Conservation (phyloP, 2,113 vertebrate species). For the Fregata magnificens region DNA sequence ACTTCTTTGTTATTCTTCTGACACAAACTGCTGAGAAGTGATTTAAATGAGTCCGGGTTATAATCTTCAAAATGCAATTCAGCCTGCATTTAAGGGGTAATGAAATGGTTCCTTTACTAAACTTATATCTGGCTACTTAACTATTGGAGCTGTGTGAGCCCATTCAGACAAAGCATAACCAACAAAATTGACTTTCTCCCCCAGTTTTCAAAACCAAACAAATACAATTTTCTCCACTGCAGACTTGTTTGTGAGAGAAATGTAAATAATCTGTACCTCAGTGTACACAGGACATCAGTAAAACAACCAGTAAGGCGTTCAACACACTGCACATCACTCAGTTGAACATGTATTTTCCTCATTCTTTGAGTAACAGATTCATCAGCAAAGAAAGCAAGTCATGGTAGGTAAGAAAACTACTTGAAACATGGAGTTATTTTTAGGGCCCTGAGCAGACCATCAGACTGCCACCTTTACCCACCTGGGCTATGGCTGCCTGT, state of each 20-base stretch:
- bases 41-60: not conserved
- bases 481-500: not conserved
- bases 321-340: not conserved
- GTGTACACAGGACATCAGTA: not conserved
- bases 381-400: not conserved
- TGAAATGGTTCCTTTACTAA: not conserved
- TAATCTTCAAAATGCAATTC: slow-evolving; percentile 1
- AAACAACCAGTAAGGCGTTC: not conserved
- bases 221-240: not conserved
- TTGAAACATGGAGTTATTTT: not conserved
- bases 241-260: not conserved
- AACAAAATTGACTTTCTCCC: not conserved
- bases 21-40: not conserved
- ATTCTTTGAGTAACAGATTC: not conserved
- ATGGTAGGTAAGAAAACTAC: not conserved
- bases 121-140: not conserved
- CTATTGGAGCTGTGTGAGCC: not conserved
- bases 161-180: not conserved
- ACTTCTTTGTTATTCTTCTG: slow-evolving; percentile 1
- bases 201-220: not conserved
- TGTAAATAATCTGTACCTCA: not conserved
- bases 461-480: not conserved
- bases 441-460: not conserved
- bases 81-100: not conserved
- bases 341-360: not conserved